Conservation (phyloP, 1,140 invertebrate genomes). For the Hycleus phaleratus region DNA sequence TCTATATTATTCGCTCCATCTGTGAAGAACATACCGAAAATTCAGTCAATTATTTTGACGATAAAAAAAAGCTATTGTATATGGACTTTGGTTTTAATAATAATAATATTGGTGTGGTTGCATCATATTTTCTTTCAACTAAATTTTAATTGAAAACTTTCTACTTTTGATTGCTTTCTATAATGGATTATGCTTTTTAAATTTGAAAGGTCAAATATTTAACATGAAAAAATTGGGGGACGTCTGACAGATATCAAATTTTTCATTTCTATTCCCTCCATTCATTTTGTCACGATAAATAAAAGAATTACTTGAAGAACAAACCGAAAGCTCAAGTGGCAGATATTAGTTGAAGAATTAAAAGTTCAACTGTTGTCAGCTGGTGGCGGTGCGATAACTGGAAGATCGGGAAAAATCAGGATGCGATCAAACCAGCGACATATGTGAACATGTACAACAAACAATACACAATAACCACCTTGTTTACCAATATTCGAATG, state of each 20-base stretch:
- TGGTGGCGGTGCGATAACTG: slow-evolving; percentile 24
- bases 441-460: slow-evolving; percentile 8
- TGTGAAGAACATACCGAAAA: neutral
- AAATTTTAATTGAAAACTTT: slow-evolving; percentile 16
- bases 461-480: neutral
- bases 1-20: neutral
- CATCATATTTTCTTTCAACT: slow-evolving; percentile 13
- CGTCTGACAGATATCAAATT: slow-evolving; percentile 25
- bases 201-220: slow-evolving; percentile 25
- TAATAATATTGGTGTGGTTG: neutral
- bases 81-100: slow-evolving; percentile 6
- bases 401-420: slow-evolving; percentile 3
- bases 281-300: slow-evolving; percentile 24
- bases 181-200: slow-evolving; percentile 18
- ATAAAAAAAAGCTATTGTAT: neutral
- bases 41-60: neutral
- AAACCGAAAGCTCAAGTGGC: slow-evolving; percentile 24
- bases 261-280: slow-evolving; percentile 24
- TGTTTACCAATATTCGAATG: too few species aligned
- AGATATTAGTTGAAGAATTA: slow-evolving; percentile 29
- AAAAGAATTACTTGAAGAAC: slow-evolving; percentile 24
- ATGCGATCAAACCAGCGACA: slow-evolving; percentile 7
- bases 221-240: slow-evolving; percentile 6
- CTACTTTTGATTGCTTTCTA: slow-evolving; percentile 7
- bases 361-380: slow-evolving; percentile 29